Percentiles rank a stretch among this genome's conserved stretches.
Conservation (phyloP, 2,113 vertebrate species). For the Centropus bengalensis region DNA sequence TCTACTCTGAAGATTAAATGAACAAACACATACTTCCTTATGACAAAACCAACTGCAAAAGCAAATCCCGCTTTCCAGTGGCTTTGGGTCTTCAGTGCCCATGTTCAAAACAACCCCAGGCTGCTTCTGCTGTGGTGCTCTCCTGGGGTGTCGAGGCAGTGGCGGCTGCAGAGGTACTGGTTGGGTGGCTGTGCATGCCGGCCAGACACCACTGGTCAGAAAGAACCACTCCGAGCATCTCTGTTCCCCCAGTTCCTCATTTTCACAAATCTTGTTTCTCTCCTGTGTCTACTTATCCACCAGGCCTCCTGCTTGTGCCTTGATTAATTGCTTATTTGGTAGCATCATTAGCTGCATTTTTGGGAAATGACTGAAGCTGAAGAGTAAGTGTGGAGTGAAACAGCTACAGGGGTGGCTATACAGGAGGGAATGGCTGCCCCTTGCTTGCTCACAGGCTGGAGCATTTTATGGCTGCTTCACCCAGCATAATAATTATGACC, state of each 20-base stretch:
- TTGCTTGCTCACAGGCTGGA: background rate
- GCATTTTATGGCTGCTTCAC: background rate
- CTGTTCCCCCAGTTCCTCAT: background rate
- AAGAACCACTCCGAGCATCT: background rate
- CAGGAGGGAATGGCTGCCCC: background rate
- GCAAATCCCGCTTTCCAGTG: background rate
- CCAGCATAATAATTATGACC: background rate
- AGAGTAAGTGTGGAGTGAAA: background rate
- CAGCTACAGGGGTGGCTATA: background rate
- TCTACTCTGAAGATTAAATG: no score
- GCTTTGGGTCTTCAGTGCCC: background rate
- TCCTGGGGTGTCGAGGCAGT: fast-evolving
- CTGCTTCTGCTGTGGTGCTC: background rate
- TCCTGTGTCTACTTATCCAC: fast-evolving
- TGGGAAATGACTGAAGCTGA: background rate
- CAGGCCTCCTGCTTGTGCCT: background rate
- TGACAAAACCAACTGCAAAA: background rate
- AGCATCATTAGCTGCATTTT: background rate
- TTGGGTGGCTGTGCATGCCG: fast-evolving
- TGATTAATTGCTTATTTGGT: background rate
- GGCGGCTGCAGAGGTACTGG: background rate
- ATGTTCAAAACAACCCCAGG: background rate
- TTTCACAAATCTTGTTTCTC: background rate
- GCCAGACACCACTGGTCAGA: background rate
- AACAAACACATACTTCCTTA: no score